phyloP scores from a whole-genome alignment of 2,888 invertebrate genomes.

The Desoria tigrina region DNA sequence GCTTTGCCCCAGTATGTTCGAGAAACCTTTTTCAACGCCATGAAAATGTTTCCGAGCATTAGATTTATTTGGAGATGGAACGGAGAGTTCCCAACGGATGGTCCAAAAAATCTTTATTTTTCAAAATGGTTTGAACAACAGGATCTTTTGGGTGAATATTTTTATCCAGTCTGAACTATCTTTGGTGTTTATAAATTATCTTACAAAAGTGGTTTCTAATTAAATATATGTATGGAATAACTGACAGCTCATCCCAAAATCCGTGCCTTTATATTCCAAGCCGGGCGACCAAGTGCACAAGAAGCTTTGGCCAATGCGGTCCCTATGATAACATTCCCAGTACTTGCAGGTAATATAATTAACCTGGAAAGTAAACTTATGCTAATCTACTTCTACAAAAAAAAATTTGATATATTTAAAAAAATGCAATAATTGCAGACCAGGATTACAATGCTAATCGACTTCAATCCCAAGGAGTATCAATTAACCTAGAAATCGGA shows the following conservation, averaged over 20 bases:
- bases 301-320: background rate
- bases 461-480: background rate
- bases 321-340: background rate
- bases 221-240: background rate
- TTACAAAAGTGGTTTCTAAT: background rate
- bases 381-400: no score
- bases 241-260: background rate
- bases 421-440: background rate
- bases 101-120: background rate
- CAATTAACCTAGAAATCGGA: background rate
- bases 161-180: background rate
- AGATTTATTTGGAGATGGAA: background rate
- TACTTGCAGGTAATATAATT: background rate
- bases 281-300: background rate
- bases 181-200: background rate
- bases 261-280: background rate
- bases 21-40: background rate
- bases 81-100: background rate
- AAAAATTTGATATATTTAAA: no score
- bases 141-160: background rate
- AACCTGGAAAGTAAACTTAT: no score
- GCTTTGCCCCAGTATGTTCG: background rate
- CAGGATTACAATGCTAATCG: background rate
- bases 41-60: background rate
- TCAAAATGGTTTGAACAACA: background rate